These are phyloP conservation scores for Tetramorium simillimum DNA, from an alignment of 1,140 invertebrate genomes.

Conservation along the genomic window DNA sequence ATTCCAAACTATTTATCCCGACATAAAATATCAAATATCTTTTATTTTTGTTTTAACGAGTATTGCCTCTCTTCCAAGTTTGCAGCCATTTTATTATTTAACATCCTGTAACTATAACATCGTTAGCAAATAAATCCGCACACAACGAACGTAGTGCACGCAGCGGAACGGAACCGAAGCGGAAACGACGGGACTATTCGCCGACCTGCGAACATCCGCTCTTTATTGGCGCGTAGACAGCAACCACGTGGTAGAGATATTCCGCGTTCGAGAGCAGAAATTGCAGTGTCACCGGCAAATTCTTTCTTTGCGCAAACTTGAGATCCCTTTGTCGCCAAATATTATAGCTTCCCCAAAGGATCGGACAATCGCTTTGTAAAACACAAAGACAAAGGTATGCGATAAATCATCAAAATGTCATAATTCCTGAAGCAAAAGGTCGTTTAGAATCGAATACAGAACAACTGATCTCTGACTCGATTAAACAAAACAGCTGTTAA, in stretches of 20 bases:
- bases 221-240: not conserved
- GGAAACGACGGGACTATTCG: constrained; percentile 55
- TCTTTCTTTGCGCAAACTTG: not conserved
- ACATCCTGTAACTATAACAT: constrained; percentile 1
- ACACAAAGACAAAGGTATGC: no score
- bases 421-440: not conserved
- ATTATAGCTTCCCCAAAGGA: no score
- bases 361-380: no score
- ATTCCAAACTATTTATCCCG: not conserved
- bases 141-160: constrained; percentile 12
- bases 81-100: not conserved
- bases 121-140: not conserved
- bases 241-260: constrained; percentile 37
- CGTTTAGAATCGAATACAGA: no score
- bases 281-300: not conserved
- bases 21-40: not conserved
- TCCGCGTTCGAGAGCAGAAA: not conserved
- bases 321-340: not conserved
- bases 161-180: constrained; percentile 27
- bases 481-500: no score
- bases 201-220: constrained; percentile 50
- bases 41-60: not conserved
- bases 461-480: no score
- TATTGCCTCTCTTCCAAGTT: not conserved
- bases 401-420: not conserved